phyloP scores from a whole-genome alignment of 2,113 vertebrate genomes.

The Catagonus wagneri region DNA sequence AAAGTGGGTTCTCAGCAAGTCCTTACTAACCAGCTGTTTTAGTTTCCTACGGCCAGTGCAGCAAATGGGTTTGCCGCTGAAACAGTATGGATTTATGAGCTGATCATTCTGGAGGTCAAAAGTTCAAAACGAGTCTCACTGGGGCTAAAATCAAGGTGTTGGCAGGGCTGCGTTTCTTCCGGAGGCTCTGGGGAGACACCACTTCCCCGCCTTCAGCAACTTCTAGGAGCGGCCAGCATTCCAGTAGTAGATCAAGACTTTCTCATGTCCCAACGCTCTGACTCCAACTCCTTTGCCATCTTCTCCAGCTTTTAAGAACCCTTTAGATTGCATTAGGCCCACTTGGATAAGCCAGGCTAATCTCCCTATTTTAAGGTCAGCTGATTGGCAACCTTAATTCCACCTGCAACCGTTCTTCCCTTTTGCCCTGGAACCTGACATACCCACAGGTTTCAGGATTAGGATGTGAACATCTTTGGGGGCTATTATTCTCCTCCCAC shows the following conservation, averaged over 20 bases:
- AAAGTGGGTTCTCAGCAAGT: not conserved
- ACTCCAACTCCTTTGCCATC: not conserved
- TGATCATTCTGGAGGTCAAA: not conserved
- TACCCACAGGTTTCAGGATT: not conserved
- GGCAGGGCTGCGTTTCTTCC: not conserved
- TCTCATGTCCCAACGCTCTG: not conserved
- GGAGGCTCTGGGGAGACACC: not conserved
- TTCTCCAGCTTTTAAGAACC: not conserved
- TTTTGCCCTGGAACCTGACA: not conserved
- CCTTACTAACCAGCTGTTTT: not conserved
- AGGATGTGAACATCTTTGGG: not conserved
- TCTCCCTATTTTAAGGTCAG: not conserved
- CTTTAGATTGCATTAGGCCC: too few species aligned
- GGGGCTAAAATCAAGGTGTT: not conserved
- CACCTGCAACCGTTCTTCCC: not conserved
- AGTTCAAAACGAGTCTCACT: not conserved
- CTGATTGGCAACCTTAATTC: not conserved
- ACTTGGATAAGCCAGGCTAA: not conserved
- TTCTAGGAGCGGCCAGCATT: not conserved
- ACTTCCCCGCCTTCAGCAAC: not conserved
- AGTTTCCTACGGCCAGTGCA: too few species aligned
- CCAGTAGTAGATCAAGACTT: not conserved
- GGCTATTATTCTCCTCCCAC: not conserved
- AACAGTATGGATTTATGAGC: fast-evolving
- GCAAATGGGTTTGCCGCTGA: too few species aligned